These are phyloP conservation scores for Dromaius novaehollandiae DNA, from an alignment of 2,113 vertebrate species.

Conservation along the genomic window DNA sequence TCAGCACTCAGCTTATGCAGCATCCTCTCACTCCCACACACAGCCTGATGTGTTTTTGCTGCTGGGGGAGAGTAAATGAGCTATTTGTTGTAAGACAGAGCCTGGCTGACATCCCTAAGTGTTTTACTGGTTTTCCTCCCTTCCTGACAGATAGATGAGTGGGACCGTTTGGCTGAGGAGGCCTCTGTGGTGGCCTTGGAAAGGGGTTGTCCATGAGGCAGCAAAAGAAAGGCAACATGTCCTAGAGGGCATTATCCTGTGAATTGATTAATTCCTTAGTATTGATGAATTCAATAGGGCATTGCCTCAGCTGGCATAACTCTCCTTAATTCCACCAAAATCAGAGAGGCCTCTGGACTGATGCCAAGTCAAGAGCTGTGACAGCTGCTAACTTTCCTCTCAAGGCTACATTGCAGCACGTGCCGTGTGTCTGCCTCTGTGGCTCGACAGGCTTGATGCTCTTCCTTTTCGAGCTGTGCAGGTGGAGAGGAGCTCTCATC, in stretches of 20 bases:
- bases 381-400: neutral
- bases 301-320: neutral
- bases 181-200: neutral
- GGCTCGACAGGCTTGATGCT: neutral
- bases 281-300: neutral
- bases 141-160: neutral
- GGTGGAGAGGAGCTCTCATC: neutral
- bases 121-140: neutral
- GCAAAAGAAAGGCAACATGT: neutral
- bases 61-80: neutral
- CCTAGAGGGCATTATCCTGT: no score
- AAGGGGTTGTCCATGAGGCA: neutral
- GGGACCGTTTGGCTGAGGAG: neutral
- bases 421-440: neutral
- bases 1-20: accelerated
- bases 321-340: neutral
- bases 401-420: accelerated
- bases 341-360: neutral
- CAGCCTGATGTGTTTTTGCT: neutral
- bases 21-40: neutral
- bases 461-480: neutral
- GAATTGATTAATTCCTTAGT: neutral
- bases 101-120: conserved; percentile 2
- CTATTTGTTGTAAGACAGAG: neutral
- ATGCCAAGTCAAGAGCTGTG: neutral